A percentile compares a stretch with the other conserved stretches of the same genome.
phyloP scores from a whole-genome alignment of 2,888 invertebrate species.

The Cryptocephalus moraei region DNA sequence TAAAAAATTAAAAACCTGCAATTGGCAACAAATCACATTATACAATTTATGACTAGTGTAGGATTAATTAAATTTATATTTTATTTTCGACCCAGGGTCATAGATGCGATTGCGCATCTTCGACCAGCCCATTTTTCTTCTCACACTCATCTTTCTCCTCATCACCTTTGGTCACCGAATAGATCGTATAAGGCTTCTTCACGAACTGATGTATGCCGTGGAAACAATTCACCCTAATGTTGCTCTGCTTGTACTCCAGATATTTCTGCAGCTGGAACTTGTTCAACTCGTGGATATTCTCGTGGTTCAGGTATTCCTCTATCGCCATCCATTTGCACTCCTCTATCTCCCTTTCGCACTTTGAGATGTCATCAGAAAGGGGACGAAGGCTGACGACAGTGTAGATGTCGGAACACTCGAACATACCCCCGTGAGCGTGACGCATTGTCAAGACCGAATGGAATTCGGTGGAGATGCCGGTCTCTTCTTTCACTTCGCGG shows the following conservation, averaged over 20 bases:
- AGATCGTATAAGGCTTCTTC: conserved; percentile 39
- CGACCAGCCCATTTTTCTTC: too few species aligned
- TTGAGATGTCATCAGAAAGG: conserved; percentile 48
- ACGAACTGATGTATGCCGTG: conserved; percentile 42
- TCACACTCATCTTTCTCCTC: neutral
- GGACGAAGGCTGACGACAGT: conserved; percentile 66
- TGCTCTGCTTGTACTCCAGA: conserved; percentile 51
- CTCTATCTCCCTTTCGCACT: conserved; percentile 67
- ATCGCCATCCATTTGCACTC: conserved; percentile 76
- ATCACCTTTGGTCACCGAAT: conserved; percentile 22
- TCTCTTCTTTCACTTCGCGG: conserved; percentile 86
- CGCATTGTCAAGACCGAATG: conserved; percentile 65
- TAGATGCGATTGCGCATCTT: too few species aligned
- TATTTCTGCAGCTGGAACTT: conserved; percentile 54
- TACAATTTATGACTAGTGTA: too few species aligned
- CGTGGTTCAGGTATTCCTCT: conserved; percentile 58
- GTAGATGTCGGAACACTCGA: conserved; percentile 82
- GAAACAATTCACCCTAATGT: conserved; percentile 48
- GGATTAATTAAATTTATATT: too few species aligned
- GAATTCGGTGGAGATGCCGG: conserved; percentile 69
- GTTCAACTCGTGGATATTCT: conserved; percentile 63
- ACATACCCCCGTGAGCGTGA: conserved; percentile 66
- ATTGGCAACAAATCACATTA: too few species aligned
- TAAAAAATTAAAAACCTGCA: too few species aligned
- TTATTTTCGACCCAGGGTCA: too few species aligned